phyloP scores from a whole-genome alignment of 1,140 invertebrate genomes.

The Schlechtendalia chinensis region DNA sequence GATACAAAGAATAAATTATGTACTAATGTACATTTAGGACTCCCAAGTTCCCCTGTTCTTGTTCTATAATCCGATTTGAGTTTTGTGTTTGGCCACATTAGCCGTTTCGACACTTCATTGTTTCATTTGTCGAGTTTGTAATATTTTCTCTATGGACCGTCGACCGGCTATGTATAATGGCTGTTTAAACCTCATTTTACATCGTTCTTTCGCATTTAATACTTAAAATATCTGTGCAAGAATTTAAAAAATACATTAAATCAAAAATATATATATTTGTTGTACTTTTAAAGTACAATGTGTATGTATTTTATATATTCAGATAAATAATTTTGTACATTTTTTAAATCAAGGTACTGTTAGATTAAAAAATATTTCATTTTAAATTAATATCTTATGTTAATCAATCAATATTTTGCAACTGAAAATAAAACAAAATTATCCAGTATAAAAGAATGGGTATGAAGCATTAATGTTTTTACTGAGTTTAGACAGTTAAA shows the following conservation, averaged over 20 bases:
- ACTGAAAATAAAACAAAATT: too few species aligned
- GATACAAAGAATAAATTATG: background rate
- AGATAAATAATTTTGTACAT: too few species aligned
- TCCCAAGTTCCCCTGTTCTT: background rate
- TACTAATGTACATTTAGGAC: background rate
- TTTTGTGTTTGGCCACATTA: background rate
- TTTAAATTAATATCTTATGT: too few species aligned
- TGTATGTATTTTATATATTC: too few species aligned
- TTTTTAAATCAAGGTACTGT: too few species aligned
- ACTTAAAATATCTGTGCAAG: background rate
- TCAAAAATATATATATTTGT: too few species aligned
- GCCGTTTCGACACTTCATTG: background rate
- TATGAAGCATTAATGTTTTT: too few species aligned
- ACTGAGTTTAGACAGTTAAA: too few species aligned
- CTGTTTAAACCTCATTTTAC: background rate
- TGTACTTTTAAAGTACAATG: too few species aligned
- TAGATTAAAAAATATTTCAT: too few species aligned
- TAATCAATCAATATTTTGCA: too few species aligned
- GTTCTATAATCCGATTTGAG: background rate
- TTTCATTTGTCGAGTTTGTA: background rate
- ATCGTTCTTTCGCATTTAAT: background rate
- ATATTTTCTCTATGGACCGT: background rate
- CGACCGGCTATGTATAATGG: background rate
- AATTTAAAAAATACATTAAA: background rate
- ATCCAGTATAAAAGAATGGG: too few species aligned